phyloP scores from a whole-genome alignment of 2,888 invertebrate species.

The Agrilus biguttatus region DNA sequence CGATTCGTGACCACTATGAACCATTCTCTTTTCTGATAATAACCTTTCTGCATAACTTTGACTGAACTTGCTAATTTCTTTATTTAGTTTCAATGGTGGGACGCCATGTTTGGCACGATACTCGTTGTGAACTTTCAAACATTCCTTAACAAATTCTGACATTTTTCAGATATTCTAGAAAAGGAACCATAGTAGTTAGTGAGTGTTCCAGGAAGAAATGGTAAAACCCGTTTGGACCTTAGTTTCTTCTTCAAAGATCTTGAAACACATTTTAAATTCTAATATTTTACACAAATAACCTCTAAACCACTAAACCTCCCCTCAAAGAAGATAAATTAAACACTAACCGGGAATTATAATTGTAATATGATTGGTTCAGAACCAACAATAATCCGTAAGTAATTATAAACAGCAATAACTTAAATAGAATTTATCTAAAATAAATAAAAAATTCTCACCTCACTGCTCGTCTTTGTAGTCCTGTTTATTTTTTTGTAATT shows the following conservation, averaged over 20 bases:
- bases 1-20: conserved; percentile 42
- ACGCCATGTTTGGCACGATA: conserved; percentile 41
- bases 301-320: too few species aligned
- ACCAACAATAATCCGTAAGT: too few species aligned
- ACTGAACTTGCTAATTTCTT: conserved; percentile 36
- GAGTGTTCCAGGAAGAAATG: neutral
- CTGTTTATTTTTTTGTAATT: conserved; percentile 14
- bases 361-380: too few species aligned
- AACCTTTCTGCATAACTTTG: conserved; percentile 39
- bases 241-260: neutral
- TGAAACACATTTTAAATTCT: too few species aligned
- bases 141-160: conserved; percentile 30
- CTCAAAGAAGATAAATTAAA: too few species aligned
- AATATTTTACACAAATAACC: too few species aligned
- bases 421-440: too few species aligned
- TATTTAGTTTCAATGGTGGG: conserved; percentile 38
- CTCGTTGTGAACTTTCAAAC: conserved; percentile 44
- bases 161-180: neutral
- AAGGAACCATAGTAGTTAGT: neutral
- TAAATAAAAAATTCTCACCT: conserved; percentile 4
- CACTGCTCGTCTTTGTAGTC: conserved; percentile 5
- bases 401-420: too few species aligned
- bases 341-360: too few species aligned
- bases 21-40: conserved; percentile 35
- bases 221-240: too few species aligned